A percentile compares a stretch with the other conserved stretches of the same genome.
phyloP scores from a whole-genome alignment of 2,113 vertebrate species.

The Mesembrinibis cayennensis region DNA sequence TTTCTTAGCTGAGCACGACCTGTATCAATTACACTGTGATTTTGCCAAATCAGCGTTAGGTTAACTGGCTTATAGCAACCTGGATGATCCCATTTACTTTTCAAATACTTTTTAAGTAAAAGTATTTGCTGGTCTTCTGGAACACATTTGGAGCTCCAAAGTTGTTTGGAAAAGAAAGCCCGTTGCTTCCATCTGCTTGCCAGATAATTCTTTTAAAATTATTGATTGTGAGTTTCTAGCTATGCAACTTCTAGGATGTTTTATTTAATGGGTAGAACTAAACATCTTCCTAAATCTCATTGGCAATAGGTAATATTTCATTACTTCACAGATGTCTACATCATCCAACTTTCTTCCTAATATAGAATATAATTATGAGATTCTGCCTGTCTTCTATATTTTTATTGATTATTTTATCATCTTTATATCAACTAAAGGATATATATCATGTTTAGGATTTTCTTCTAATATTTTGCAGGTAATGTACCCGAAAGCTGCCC shows the following conservation, averaged over 20 bases:
- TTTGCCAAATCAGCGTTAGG: constrained; percentile 9
- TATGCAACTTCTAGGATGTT: constrained; percentile 52
- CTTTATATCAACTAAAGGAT: constrained; percentile 60
- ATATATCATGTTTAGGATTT: constrained; percentile 60
- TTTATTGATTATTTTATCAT: constrained; percentile 65
- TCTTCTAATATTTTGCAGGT: constrained; percentile 56
- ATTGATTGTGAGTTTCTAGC: constrained; percentile 50
- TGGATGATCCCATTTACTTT: neutral
- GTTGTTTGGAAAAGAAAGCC: neutral
- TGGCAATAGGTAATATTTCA: constrained; percentile 34
- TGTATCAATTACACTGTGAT: neutral
- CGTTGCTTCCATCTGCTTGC: constrained; percentile 24
- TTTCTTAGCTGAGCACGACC: neutral
- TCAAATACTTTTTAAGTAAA: neutral
- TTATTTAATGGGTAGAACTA: constrained; percentile 45
- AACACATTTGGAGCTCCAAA: neutral
- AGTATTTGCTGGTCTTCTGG: constrained; percentile 7
- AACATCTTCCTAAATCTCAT: constrained; percentile 25
- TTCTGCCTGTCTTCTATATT: constrained; percentile 62
- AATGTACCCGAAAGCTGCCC: constrained; percentile 48
- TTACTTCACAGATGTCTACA: constrained; percentile 24
- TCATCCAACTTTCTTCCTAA: constrained; percentile 37
- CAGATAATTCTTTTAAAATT: constrained; percentile 18
- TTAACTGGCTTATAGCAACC: neutral
- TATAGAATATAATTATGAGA: constrained; percentile 51